These are phyloP conservation scores for Rhinolophus sinicus DNA, from an alignment of 2,113 vertebrate genomes.

Conservation along the genomic window DNA sequence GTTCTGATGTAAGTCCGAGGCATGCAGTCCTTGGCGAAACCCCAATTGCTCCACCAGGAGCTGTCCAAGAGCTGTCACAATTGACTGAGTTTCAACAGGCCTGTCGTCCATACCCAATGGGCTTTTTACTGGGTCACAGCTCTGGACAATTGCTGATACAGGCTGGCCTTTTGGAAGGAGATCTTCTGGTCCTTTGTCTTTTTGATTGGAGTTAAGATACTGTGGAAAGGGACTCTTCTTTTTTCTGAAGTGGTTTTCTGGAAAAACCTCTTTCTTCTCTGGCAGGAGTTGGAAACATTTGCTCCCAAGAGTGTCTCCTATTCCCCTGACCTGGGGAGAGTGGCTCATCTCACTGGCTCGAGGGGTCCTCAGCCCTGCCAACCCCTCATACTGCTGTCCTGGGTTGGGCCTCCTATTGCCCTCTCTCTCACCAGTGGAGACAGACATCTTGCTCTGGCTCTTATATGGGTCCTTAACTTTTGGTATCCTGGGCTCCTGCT, in stretches of 20 bases:
- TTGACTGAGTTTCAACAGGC: accelerated
- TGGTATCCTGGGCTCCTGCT: background rate
- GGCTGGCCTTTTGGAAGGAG: background rate
- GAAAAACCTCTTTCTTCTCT: background rate
- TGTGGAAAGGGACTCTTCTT: background rate
- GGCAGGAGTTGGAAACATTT: background rate
- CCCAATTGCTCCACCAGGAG: background rate
- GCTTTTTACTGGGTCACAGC: too few relatives aligned
- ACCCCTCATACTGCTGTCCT: background rate
- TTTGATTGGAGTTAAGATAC: background rate
- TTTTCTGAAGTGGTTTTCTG: background rate
- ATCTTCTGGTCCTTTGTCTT: background rate
- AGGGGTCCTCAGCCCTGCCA: background rate
- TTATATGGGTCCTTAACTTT: background rate
- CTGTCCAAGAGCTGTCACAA: background rate
- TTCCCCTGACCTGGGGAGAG: background rate
- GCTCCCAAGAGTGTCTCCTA: background rate
- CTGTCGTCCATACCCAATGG: accelerated
- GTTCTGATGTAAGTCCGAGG: background rate
- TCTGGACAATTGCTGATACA: background rate
- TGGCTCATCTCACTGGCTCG: background rate
- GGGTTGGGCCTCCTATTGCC: accelerated
- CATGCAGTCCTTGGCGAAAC: accelerated
- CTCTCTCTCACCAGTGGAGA: background rate
- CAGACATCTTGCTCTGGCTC: background rate